Evolutionary conservation across 2,888 invertebrate species (phyloP).

Genomic region (Temnothorax unifasciatus): DNA sequence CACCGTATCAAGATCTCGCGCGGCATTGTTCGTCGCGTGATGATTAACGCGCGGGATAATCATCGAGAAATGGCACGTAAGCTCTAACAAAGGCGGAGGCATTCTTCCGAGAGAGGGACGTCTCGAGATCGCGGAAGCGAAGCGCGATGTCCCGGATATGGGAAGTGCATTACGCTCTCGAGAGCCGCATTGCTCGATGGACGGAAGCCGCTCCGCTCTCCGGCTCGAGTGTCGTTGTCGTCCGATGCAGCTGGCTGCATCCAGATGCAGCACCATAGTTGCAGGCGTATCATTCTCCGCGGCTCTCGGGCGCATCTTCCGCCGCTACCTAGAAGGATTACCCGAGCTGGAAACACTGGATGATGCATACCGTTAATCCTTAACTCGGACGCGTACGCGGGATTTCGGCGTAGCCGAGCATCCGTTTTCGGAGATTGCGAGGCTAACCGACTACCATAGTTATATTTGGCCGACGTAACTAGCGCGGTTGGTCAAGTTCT

Average conservation of each 20-base stretch:
- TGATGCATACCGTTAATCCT: constrained; percentile 54
- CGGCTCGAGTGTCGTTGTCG: constrained; percentile 62
- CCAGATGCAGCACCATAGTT: constrained; percentile 40
- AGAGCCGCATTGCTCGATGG: constrained; percentile 61
- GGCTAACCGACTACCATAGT: constrained; percentile 41
- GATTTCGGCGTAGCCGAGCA: constrained; percentile 43
- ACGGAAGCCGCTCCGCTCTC: constrained; percentile 46
- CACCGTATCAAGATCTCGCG: constrained; percentile 36
- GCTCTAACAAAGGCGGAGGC: constrained; percentile 29
- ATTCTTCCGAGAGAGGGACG: constrained; percentile 29
- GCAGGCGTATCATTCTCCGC: constrained; percentile 60
- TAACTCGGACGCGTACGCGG: constrained; percentile 46
- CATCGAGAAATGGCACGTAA: constrained; percentile 39
- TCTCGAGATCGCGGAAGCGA: constrained; percentile 36
- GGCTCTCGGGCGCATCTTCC: constrained; percentile 54
- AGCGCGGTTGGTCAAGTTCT: constrained; percentile 13
- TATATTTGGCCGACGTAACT: constrained; percentile 39
- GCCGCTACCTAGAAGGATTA: constrained; percentile 34
- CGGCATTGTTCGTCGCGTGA: constrained; percentile 30
- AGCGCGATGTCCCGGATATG: constrained; percentile 16
- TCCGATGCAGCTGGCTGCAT: constrained; percentile 55
- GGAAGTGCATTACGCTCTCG: constrained; percentile 63
- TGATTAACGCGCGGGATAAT: constrained; percentile 48
- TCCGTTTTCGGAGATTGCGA: constrained; percentile 51
- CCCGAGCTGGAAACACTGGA: constrained; percentile 45